These are phyloP conservation scores for Accipiter cooperii DNA, from an alignment of 2,113 vertebrate species.

Conservation along the genomic window DNA sequence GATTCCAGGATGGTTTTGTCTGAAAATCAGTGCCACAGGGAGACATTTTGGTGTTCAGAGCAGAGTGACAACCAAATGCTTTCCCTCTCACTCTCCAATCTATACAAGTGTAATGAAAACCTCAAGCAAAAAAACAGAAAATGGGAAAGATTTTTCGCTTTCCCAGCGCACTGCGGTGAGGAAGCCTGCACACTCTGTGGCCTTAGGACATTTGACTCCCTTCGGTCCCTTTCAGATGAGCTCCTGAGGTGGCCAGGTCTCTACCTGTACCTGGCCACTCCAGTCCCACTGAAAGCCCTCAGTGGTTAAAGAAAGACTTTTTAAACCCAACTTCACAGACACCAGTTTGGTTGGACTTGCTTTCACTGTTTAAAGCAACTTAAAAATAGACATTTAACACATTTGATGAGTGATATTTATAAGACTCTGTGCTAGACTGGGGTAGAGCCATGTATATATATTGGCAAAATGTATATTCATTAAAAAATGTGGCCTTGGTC, in stretches of 20 bases:
- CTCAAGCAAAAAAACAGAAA: neutral
- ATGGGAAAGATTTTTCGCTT: neutral
- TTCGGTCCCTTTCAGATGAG: neutral
- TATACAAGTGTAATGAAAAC: neutral
- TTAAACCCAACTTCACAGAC: neutral
- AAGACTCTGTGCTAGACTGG: neutral
- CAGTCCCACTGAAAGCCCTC: neutral
- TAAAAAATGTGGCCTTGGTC: neutral
- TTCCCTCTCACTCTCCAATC: neutral
- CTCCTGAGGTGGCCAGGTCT: neutral
- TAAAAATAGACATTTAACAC: slow-evolving; percentile 1
- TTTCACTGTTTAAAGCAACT: neutral
- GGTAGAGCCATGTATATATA: neutral
- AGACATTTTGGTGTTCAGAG: neutral
- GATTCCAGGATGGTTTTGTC: neutral
- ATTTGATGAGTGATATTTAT: neutral
- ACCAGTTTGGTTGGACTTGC: neutral
- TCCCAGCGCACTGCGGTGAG: neutral
- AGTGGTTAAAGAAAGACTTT: neutral
- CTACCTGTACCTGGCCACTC: neutral
- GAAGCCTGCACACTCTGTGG: neutral
- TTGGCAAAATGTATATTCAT: neutral
- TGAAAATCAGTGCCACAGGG: neutral
- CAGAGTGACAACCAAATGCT: neutral
- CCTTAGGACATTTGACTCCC: neutral